Base-by-base conservation (phyloP, 2,888 invertebrate genomes). In the Eumerus sabulonum region DNA sequence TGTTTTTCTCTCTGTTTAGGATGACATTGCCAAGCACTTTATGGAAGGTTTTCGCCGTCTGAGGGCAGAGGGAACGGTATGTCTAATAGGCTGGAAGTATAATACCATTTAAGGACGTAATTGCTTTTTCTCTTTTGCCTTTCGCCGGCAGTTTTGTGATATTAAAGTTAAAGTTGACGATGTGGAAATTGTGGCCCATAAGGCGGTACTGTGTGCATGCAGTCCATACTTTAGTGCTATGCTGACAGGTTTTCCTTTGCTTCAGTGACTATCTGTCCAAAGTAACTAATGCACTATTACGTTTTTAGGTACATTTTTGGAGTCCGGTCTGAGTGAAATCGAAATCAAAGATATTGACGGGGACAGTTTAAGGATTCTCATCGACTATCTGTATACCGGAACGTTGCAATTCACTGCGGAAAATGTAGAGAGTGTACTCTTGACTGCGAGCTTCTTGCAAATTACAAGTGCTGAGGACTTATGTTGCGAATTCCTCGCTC, bases 151-250 rank as follows among this genome's bases (percentile, higher is more conserved):
- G 85, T 84, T 83, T 50, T 84, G 83, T 45, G 85, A 85, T 82
- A 82, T 85, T 1, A 82, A 62, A 5, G 35, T 85, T 11, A 67
- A 63, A 45, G 83, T 82, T 38, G 82, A 64, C 9, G 81, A 82
- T 51, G 63, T 74, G 1, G 60, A 76, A 11, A 84, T 85, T 44
- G 66, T 56, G 18, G 85, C 84, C 1, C 85, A 85, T 45, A 84
- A 83, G 35, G 84, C 83, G 67, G 82, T 85, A n/a, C 76, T 85
- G 40, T 84, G 84, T 5, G 85, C 85, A 5, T 84, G 83, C 17
- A 85, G 85, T 68, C 84, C 83, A 7, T 85, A 84, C 62, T 85
- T 85, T 38, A 68, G 76, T 82, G 83, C 84, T 40, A 84, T 85
- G 85, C 85, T 85, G 42, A 82, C 82, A 42, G 85, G 84, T 84